Percentiles rank a stretch among this genome's conserved stretches.
phyloP scores from a whole-genome alignment of 2,888 invertebrate species.

The Hirtodrosophila trivittata region DNA sequence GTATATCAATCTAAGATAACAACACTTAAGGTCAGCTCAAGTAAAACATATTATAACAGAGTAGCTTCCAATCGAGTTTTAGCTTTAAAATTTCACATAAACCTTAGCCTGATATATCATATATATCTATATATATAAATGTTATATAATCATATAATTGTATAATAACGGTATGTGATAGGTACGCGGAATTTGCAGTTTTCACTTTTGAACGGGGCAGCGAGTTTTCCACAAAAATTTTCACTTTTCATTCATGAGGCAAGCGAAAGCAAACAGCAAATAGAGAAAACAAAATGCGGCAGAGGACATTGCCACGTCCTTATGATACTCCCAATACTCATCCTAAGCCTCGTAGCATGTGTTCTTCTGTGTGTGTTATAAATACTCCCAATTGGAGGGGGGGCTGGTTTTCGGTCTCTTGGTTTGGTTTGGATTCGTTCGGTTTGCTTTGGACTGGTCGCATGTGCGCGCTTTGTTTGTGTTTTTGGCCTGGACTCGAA shows the following conservation, averaged over 20 bases:
- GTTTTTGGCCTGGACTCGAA: slow-evolving; percentile 49
- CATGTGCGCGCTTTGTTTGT: slow-evolving; percentile 32
- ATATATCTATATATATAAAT: no score
- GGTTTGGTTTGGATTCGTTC: slow-evolving; percentile 12
- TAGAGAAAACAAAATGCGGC: slow-evolving; percentile 7
- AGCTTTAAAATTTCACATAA: no score
- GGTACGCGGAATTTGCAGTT: neutral
- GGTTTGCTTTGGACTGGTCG: slow-evolving; percentile 34
- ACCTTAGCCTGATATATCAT: no score
- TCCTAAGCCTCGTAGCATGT: no score
- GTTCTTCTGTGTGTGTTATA: slow-evolving; percentile 19
- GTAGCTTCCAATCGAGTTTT: no score
- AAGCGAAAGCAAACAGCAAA: slow-evolving; percentile 14
- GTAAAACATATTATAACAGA: no score
- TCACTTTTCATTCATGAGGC: slow-evolving; percentile 13
- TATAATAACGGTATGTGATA: no score
- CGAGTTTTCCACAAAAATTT: neutral
- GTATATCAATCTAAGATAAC: no score
- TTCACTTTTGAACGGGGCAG: slow-evolving; percentile 7
- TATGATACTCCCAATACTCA: no score
- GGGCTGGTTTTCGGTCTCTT: neutral
- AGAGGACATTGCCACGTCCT: neutral
- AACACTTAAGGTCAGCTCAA: no score
- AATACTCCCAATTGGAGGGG: slow-evolving; percentile 29
- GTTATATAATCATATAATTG: no score